Percentiles rank a stretch among this genome's conserved stretches.
phyloP scores from a whole-genome alignment of 2,113 vertebrate species.

The Phrynosoma platyrhinos region DNA sequence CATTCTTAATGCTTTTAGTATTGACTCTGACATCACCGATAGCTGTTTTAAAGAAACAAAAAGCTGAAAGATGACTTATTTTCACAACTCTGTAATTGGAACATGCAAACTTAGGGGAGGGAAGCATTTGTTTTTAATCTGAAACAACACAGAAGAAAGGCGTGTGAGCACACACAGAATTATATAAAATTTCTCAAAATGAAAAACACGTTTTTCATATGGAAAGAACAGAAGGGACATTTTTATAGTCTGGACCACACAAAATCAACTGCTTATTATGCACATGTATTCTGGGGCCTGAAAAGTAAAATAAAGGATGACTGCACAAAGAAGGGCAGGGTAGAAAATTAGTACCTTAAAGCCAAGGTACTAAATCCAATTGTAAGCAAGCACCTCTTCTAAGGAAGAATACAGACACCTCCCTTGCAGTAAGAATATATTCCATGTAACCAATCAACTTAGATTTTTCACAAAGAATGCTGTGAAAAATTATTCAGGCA shows the following conservation, averaged over 20 bases:
- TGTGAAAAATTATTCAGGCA: conserved; percentile 13
- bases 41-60: conserved; percentile 84
- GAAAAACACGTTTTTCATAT: conserved; percentile 93
- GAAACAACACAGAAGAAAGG: conserved; percentile 79
- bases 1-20: conserved; percentile 98
- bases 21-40: conserved; percentile 98
- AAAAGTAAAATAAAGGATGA: conserved; percentile 73
- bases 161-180: conserved; percentile 80
- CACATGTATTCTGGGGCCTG: conserved; percentile 78
- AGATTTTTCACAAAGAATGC: conserved; percentile 26
- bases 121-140: conserved; percentile 97
- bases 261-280: conserved; percentile 90
- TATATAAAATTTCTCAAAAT: conserved; percentile 95
- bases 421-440: conserved; percentile 18
- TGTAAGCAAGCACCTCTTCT: conserved; percentile 62
- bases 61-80: conserved; percentile 89
- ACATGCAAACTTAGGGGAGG: conserved; percentile 90
- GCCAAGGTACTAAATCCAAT: conserved; percentile 3
- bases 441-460: conserved; percentile 20
- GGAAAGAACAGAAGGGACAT: conserved; percentile 89
- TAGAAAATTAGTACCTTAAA: conserved; percentile 55
- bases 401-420: conserved; percentile 26
- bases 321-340: conserved; percentile 64
- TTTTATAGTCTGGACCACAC: conserved; percentile 93
- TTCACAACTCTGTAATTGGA: conserved; percentile 98